phyloP scores from a whole-genome alignment of 2,888 invertebrate genomes.

The Hypomecis punctinalis region DNA sequence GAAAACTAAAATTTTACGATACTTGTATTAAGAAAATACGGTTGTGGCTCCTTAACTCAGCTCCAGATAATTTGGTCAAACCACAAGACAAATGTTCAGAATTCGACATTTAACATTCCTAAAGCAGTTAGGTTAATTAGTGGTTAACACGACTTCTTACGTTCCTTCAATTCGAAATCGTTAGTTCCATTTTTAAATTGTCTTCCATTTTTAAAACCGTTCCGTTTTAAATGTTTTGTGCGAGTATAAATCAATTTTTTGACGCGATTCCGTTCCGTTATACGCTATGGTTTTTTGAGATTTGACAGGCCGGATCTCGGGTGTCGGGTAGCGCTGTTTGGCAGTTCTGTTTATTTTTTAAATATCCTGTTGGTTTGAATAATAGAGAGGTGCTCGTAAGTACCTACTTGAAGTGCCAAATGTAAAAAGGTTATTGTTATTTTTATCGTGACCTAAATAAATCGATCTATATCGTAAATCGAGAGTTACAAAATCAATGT shows the following conservation, averaged over 20 bases:
- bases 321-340: constrained; percentile 69
- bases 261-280: constrained; percentile 75
- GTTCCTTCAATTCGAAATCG: constrained; percentile 45
- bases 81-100: constrained; percentile 30
- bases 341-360: constrained; percentile 59
- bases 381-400: constrained; percentile 14
- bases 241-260: constrained; percentile 77
- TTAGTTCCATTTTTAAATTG: constrained; percentile 46
- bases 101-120: constrained; percentile 33
- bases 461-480: background rate
- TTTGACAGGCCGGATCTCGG: constrained; percentile 75
- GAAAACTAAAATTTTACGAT: background rate
- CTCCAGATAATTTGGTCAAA: background rate
- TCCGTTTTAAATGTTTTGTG: constrained; percentile 57
- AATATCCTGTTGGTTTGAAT: constrained; percentile 55
- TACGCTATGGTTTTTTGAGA: constrained; percentile 67
- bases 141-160: constrained; percentile 59
- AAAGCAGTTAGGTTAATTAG: constrained; percentile 78
- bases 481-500: background rate
- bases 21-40: background rate
- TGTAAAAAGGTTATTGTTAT: constrained; percentile 10
- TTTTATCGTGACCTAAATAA: background rate
- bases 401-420: constrained; percentile 9
- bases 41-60: background rate
- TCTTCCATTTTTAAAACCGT: constrained; percentile 47